Base-by-base conservation (phyloP, 2,888 invertebrate genomes). In the Nematopogon swammerdamellus region DNA sequence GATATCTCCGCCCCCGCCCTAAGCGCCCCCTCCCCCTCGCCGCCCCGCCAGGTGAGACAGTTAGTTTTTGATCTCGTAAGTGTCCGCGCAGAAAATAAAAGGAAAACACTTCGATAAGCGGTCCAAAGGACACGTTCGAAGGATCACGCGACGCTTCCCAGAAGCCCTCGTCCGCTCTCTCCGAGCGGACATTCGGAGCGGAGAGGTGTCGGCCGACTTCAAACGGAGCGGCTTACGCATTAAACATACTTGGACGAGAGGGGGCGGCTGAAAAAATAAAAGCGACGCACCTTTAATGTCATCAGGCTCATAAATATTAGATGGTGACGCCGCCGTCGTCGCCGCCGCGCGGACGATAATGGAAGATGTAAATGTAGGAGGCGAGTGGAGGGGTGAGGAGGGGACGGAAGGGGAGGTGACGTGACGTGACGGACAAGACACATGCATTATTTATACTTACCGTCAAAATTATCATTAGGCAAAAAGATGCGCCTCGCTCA, bases 281-380 rank as follows among this genome's bases (percentile, higher is more conserved):
- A 67, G 62, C 63, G 61, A 36, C 4, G 54, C 18, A 68, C 68
- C 70, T 71, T n/a, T 72, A 73, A 74, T 70, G 69, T 68, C 68
- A 66, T 72, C 71, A 69, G 59, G 59, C 60, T 62, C 63, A 72
- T 73, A 70, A 73, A 76, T 76, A 72, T 74, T 75, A 69, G 62
- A 74, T 70, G 29, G 51, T 29, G 45, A 57, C 60, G 46, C 29
- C 36, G 5, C 25, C n/a, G n/a, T n/a, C n/a, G n/a, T n/a, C n/a
- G n/a, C n/a, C n/a, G 4, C 10, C 25, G 42, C 52, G 50, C 51
- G 53, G 49, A 53, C 53, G 56, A 62, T 68, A 70, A 73, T 70
- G 67, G 69, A 69, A 72, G 65, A 72, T 73, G 68, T 67, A 68
- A 72, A 72, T 69, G 36, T 8, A 36, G 36, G 3, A 14, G 36